phyloP scores from a whole-genome alignment of 2,888 invertebrate species.

The Erynnis tages region DNA sequence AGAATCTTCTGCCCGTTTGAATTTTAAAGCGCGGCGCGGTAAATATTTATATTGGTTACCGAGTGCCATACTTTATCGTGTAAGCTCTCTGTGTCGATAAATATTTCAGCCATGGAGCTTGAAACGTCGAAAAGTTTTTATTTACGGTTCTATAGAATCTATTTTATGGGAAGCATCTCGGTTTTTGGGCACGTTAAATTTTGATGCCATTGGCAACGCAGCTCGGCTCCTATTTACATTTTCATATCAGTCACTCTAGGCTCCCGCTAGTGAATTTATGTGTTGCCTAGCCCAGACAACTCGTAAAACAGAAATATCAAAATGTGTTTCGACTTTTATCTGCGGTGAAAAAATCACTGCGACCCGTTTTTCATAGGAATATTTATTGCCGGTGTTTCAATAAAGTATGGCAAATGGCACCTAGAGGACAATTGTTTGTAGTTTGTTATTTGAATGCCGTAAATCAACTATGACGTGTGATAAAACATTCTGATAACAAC shows the following conservation, averaged over 20 bases:
- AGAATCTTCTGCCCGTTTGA: background rate
- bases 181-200: slow-evolving; percentile 17
- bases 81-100: slow-evolving; percentile 22
- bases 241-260: slow-evolving; percentile 34
- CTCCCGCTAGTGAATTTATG: slow-evolving; percentile 36
- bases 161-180: slow-evolving; percentile 12
- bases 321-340: slow-evolving; percentile 25
- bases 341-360: slow-evolving; percentile 24
- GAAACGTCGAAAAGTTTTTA: slow-evolving; percentile 21
- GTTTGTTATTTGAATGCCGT: background rate
- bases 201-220: slow-evolving; percentile 21
- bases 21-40: slow-evolving; percentile 9
- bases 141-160: slow-evolving; percentile 6
- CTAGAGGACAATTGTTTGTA: background rate
- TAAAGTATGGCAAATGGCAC: slow-evolving; percentile 18
- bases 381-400: slow-evolving; percentile 20
- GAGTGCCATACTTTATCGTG: slow-evolving; percentile 17
- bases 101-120: slow-evolving; percentile 21
- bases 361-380: slow-evolving; percentile 15
- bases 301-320: slow-evolving; percentile 28
- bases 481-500: too few species aligned
- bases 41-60: slow-evolving; percentile 19
- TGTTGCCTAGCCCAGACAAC: slow-evolving; percentile 30
- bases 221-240: slow-evolving; percentile 23
- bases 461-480: background rate